phyloP scores from a whole-genome alignment of 1,140 invertebrate species.

The Drosophila setifemur region DNA sequence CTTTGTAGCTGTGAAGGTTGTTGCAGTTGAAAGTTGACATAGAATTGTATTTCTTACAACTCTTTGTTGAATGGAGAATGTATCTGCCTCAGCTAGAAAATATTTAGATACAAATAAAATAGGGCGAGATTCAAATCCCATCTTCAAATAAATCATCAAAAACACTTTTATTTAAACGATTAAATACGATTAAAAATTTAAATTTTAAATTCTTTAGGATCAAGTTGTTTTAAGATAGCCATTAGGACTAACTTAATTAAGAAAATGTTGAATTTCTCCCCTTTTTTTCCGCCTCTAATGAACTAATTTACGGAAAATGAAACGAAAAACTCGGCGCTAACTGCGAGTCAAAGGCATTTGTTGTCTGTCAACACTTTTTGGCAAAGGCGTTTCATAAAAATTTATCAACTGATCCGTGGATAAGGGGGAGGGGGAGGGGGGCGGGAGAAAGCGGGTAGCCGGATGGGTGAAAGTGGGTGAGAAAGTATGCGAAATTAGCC shows the following conservation, averaged over 20 bases:
- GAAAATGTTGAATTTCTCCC: not conserved
- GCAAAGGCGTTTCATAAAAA: constrained; percentile 39
- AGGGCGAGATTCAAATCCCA: no score
- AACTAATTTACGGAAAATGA: constrained; percentile 37
- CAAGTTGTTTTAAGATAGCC: not conserved
- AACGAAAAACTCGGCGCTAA: constrained; percentile 20
- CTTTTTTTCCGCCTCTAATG: constrained; percentile 35
- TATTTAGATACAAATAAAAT: not conserved
- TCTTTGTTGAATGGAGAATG: no score
- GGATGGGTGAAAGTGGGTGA: not conserved
- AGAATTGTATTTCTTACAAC: not conserved
- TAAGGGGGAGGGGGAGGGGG: not conserved
- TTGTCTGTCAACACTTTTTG: constrained; percentile 61
- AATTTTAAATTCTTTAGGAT: no score
- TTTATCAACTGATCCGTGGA: constrained; percentile 20
- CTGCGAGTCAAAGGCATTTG: constrained; percentile 30
- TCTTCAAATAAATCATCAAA: no score
- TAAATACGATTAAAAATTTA: no score
- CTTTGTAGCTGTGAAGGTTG: not conserved
- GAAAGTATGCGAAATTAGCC: constrained; percentile 3
- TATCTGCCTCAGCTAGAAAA: no score
- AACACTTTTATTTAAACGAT: no score
- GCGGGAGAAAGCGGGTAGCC: not conserved
- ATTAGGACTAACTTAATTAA: not conserved
- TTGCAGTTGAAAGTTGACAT: not conserved